A percentile compares a stretch with the other conserved stretches of the same genome.
These are phyloP conservation scores for Petroica traversi DNA, from an alignment of 2,113 vertebrate species.

Conservation along the genomic window DNA sequence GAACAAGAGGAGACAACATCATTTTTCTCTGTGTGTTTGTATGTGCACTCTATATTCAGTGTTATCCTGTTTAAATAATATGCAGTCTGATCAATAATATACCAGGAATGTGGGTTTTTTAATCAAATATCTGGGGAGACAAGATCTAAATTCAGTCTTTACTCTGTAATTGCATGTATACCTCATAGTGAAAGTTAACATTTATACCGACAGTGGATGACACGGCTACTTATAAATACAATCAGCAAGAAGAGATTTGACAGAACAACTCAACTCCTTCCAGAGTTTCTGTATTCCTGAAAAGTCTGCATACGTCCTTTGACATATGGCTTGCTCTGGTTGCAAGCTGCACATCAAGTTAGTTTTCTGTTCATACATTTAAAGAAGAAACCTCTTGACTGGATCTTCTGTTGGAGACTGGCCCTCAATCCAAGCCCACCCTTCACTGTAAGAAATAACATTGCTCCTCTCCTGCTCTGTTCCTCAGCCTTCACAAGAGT, in stretches of 20 bases:
- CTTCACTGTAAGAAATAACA: background rate
- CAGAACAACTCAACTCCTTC: background rate
- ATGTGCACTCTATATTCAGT: background rate
- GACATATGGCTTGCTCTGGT: background rate
- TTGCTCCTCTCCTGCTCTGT: background rate
- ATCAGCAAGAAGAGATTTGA: background rate
- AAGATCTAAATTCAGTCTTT: background rate
- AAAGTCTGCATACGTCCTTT: background rate
- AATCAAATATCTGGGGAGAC: background rate
- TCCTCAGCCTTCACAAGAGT: background rate
- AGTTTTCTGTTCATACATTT: background rate
- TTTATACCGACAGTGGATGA: background rate
- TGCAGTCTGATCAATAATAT: background rate
- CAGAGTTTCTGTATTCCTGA: background rate
- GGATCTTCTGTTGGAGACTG: background rate
- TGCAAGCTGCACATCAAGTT: background rate
- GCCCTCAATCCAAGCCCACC: background rate
- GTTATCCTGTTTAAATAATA: background rate
- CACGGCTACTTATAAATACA: background rate
- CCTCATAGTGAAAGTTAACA: background rate
- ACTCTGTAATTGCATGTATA: background rate
- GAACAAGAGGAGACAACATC: background rate
- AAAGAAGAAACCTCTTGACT: background rate
- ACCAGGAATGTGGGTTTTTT: rapidly evolving
- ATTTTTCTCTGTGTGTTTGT: background rate